Percentiles rank a stretch among this genome's conserved stretches.
These are phyloP conservation scores for Sula dactylatra DNA, from an alignment of 2,113 vertebrate genomes.

Conservation along the genomic window DNA sequence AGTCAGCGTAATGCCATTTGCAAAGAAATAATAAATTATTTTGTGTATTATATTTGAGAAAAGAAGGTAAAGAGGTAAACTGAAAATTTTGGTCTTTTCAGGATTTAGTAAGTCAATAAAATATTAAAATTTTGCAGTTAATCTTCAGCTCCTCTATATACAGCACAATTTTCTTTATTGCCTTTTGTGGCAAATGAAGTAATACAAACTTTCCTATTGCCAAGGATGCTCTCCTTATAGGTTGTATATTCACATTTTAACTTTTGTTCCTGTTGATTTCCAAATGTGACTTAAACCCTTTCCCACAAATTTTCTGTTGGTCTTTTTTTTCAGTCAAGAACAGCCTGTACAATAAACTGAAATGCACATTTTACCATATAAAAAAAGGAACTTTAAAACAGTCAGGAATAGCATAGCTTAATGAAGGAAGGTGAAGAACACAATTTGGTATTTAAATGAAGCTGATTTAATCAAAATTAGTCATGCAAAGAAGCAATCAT, in stretches of 20 bases:
- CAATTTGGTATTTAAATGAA: slow-evolving; percentile 67
- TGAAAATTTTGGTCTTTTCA: neutral
- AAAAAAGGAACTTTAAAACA: neutral
- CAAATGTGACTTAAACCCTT: slow-evolving; percentile 4
- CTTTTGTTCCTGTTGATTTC: slow-evolving; percentile 23
- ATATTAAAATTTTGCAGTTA: neutral
- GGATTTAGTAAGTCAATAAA: slow-evolving; percentile 19
- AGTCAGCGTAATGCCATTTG: neutral
- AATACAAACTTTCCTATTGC: neutral
- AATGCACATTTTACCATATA: neutral
- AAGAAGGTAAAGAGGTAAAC: neutral
- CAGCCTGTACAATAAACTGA: neutral
- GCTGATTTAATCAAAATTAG: slow-evolving; percentile 70
- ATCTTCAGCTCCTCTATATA: neutral
- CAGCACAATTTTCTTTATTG: neutral
- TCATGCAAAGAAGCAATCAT: slow-evolving; percentile 50
- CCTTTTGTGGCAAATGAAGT: slow-evolving; percentile 1
- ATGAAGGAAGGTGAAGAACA: slow-evolving; percentile 37
- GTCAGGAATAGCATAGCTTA: neutral
- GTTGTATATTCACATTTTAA: neutral
- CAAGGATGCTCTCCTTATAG: neutral
- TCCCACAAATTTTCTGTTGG: neutral
- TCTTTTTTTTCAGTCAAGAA: neutral
- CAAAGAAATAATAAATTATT: neutral
- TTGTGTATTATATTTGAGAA: neutral